Evolutionary conservation across 2,888 invertebrate genomes (phyloP), one percentile per base, ranked within the genome.

Genomic region (Trimorus sp.): DNA sequence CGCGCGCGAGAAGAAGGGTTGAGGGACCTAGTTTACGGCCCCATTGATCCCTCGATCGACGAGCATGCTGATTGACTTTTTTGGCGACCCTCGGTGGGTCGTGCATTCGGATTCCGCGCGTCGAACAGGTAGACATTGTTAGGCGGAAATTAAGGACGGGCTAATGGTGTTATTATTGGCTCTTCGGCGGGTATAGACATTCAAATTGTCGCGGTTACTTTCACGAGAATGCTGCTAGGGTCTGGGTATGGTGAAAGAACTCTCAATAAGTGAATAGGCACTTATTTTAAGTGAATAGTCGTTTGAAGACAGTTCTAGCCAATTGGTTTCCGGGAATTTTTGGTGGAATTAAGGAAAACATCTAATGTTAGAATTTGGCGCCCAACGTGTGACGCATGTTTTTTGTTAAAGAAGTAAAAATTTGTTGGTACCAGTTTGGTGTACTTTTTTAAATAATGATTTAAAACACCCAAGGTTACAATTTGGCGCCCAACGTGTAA

Each of bases 11-110:
- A 48, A 62, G 75, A 85, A 75, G 86, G 86, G 79, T 86, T 83
- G 75, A 75, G 80, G 58, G 74, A 71, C 56, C 80, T 86, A 73
- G 83, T 83, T 84, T 84, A 77, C 81, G 76, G 74, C 16, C 58
- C 77, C 78, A 86, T 85, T 83, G 78, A 86, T 76, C 49, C 59
- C 63, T 78, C 74, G 69, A 79, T 79, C 82, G 60, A 54, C 70
- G 48, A 71, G 56, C 49, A 51, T 54, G 62, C 70, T 85, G 81
- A 86, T 86, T 85, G 83, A 86, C 86, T 86, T 84, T 81, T 82
- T 83, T 82, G 69, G 78, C 79, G 70, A 79, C 71, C 70, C 76
- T 68, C 71, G 58, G 76, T 65, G 65, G 69, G 58, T 62, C 71
- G 68, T 68, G 40, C 49, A 68, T 66, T 26, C 53, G 38, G 51